Conservation (phyloP, 2,797 vertebrate species). For the Streptopelia turtur region DNA sequence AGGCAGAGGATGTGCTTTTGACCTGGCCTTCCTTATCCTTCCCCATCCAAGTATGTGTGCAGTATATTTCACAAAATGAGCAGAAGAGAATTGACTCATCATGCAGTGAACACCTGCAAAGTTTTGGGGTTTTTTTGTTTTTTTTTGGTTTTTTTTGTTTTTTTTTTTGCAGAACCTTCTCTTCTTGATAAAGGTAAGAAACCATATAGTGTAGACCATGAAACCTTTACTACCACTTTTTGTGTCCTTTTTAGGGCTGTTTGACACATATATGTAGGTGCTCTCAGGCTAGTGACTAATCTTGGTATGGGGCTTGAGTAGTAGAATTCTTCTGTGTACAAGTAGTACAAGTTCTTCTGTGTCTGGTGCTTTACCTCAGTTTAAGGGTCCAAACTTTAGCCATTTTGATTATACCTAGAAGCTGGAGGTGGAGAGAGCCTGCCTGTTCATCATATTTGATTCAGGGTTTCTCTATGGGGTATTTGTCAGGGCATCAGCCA, state of each 20-base stretch:
- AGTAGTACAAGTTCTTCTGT: neutral
- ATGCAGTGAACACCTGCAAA: neutral
- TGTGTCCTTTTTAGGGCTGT: neutral
- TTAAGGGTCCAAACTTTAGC: neutral
- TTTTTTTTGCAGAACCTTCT: neutral
- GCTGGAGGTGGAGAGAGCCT: neutral
- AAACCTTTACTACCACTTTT: neutral
- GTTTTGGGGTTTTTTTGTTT: no score
- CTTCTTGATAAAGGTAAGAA: neutral
- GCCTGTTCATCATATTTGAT: rapidly evolving
- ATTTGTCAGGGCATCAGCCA: neutral
- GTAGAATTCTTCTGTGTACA: no score
- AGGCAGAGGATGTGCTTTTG: neutral
- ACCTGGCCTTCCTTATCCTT: neutral
- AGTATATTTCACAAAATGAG: neutral
- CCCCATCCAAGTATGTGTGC: neutral
- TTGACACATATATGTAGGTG: neutral
- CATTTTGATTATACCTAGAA: neutral
- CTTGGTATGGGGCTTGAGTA: neutral
- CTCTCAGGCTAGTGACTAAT: neutral
- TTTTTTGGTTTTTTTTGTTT: neutral
- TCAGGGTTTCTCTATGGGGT: neutral
- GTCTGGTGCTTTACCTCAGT: neutral
- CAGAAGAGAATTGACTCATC: neutral
- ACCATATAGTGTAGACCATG: rapidly evolving